Percentiles rank a stretch among this genome's conserved stretches.
These are phyloP conservation scores for Monomorium pharaonis DNA, from an alignment of 1,140 invertebrate species.

Conservation along the genomic window DNA sequence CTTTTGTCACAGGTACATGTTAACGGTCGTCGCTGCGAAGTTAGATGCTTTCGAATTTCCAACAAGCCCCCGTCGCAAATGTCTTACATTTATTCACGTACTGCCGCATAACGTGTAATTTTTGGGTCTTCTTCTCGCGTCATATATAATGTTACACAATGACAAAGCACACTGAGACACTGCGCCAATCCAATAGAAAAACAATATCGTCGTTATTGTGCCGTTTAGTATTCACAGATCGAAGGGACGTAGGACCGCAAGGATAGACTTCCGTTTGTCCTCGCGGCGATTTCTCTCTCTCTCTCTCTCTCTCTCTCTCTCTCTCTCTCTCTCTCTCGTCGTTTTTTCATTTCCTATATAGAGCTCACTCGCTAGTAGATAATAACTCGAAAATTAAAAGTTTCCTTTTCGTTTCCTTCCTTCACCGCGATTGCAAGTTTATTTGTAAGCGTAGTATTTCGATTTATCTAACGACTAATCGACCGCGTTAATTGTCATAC, in stretches of 20 bases:
- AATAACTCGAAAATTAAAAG: conserved; percentile 62
- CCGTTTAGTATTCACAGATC: conserved; percentile 61
- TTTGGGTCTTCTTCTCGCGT: conserved; percentile 67
- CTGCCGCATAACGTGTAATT: conserved; percentile 38
- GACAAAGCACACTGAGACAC: conserved; percentile 79
- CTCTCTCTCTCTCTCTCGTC: conserved; percentile 7
- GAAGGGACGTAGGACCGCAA: conserved; percentile 41
- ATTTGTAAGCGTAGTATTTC: conserved; percentile 81
- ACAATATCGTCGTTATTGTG: conserved; percentile 71
- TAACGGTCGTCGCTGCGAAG: background rate
- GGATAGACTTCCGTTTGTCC: conserved; percentile 15
- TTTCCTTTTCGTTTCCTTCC: background rate
- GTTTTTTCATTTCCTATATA: conserved; percentile 18
- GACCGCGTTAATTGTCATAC: conserved; percentile 56
- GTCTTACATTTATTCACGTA: conserved; percentile 8
- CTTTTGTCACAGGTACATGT: background rate
- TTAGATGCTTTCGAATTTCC: background rate
- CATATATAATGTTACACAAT: conserved; percentile 65
- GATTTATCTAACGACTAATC: conserved; percentile 74
- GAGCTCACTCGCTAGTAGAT: conserved; percentile 51
- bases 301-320: no score
- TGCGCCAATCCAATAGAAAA: conserved; percentile 74
- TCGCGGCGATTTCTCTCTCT: conserved; percentile 12
- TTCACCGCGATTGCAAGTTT: conserved; percentile 50
- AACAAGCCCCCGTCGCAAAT: background rate